Conservation (phyloP, 2,113 vertebrate species). For the Gasterosteus nipponicus region DNA sequence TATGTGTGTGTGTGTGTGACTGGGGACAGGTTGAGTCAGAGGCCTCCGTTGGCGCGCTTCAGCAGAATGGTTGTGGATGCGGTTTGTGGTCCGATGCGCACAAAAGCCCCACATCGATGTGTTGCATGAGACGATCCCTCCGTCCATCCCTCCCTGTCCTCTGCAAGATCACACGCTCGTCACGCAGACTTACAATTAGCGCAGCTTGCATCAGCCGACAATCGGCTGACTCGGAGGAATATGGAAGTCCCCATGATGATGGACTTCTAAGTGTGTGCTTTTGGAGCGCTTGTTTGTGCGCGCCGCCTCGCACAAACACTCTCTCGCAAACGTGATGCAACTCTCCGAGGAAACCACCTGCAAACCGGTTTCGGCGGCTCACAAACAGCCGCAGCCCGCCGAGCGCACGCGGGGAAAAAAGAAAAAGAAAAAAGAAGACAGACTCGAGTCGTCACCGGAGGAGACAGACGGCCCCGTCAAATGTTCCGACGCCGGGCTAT, state of each 20-base stretch:
- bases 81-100: background rate
- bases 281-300: conserved; percentile 65
- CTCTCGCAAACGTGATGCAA: conserved; percentile 81
- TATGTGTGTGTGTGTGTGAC: background rate
- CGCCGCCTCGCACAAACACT: conserved; percentile 78
- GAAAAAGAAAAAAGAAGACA: conserved; percentile 21
- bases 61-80: conserved; percentile 1
- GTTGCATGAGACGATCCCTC: background rate
- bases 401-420: conserved; percentile 44
- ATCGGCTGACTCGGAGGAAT: conserved; percentile 84
- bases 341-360: conserved; percentile 72
- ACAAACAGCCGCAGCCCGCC: conserved; percentile 71
- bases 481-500: conserved; percentile 43
- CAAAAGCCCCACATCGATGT: background rate
- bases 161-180: conserved; percentile 44
- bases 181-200: conserved; percentile 71
- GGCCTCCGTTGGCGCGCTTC: conserved; percentile 8
- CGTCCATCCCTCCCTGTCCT: conserved; percentile 8
- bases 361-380: conserved; percentile 60
- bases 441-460: conserved; percentile 38
- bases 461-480: conserved; percentile 40
- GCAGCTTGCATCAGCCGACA: conserved; percentile 85
- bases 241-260: conserved; percentile 76
- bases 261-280: conserved; percentile 69
- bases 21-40: conserved; percentile 26